Base-by-base conservation (phyloP, 2,113 vertebrate genomes). In the Scartelaos histophorus region DNA sequence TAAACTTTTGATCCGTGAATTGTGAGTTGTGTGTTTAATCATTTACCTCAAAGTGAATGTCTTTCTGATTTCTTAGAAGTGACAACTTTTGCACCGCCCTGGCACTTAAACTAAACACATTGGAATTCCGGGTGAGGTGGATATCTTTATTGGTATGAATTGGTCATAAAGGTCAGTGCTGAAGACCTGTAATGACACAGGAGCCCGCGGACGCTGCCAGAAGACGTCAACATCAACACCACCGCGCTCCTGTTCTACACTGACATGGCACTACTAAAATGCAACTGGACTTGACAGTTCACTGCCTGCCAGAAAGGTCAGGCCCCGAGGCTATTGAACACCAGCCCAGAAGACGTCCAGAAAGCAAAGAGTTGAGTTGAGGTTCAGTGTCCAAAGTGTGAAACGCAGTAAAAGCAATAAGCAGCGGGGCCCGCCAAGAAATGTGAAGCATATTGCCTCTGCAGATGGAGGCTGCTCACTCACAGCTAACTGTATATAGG, bases 241-340 rank as follows among this genome's bases (percentile, higher is more conserved):
- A 60, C 73, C 71, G 61, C 64, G 73, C 74, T 61, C 83, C 71
- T 78, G 84, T 67, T 67, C 79, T 83, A 85, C 75, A 83, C 78
- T 73, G 71, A 87, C 69, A 53, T 83, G 78, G 79, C 66, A 54
- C 73, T 70, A 84, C 82, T 85, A 85, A 86, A 90, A 88, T 38
- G 12, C 78, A 87, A 88, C 81, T 77, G 81, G 81, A 76, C 84
- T 84, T 87, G 89, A 90, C 88, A 88, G 85, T 85, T 85, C 82
- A 81, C 66, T 82, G 86, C 77, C 79, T 89, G 74, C 76, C 60
- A 82, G 75, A 91, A 92, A 92, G 89, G 89, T 90, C 87, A 82
- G 79, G 77, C 82, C 88, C 88, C 83, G 29, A 85, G 80, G 87
- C 86, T 79, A 70, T 80, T 79, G 74, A 73, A 67, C 67, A 82